These are phyloP conservation scores for Agrotis clavis DNA, from an alignment of 2,888 invertebrate species.

Conservation along the genomic window DNA sequence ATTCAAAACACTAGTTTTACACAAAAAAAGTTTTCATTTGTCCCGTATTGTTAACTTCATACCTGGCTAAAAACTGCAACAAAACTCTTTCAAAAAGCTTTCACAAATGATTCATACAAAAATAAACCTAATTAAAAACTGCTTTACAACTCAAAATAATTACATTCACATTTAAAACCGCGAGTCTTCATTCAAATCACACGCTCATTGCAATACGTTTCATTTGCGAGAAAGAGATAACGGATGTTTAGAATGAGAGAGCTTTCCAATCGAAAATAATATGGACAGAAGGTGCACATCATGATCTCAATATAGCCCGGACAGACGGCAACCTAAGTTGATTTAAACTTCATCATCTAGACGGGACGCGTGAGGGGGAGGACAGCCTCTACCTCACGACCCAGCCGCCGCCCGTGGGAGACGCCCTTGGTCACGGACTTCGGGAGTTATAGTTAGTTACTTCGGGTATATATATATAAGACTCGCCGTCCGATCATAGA, in stretches of 20 bases:
- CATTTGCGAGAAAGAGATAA: conserved; percentile 47
- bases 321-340: too few relatives aligned
- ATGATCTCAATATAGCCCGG: conserved; percentile 1
- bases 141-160: conserved; percentile 35
- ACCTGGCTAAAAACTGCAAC: conserved; percentile 12
- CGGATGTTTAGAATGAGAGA: conserved; percentile 28
- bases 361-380: too few relatives aligned
- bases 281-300: conserved; percentile 33
- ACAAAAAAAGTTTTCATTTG: conserved; percentile 4
- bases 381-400: too few relatives aligned
- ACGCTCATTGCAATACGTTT: conserved; percentile 48
- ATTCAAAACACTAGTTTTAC: not conserved
- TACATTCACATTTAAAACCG: conserved; percentile 42
- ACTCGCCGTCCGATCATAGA: too few relatives aligned
- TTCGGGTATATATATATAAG: too few relatives aligned
- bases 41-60: conserved; percentile 18
- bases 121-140: conserved; percentile 30
- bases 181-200: conserved; percentile 48
- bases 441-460: too few relatives aligned
- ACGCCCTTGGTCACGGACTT: too few relatives aligned
- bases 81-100: conserved; percentile 1
- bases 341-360: too few relatives aligned
- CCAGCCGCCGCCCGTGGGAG: too few relatives aligned
- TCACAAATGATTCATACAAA: conserved; percentile 4
- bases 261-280: conserved; percentile 1